Base-by-base conservation (phyloP, 2,888 invertebrate genomes). In the Agonopterix subpropinquella region DNA sequence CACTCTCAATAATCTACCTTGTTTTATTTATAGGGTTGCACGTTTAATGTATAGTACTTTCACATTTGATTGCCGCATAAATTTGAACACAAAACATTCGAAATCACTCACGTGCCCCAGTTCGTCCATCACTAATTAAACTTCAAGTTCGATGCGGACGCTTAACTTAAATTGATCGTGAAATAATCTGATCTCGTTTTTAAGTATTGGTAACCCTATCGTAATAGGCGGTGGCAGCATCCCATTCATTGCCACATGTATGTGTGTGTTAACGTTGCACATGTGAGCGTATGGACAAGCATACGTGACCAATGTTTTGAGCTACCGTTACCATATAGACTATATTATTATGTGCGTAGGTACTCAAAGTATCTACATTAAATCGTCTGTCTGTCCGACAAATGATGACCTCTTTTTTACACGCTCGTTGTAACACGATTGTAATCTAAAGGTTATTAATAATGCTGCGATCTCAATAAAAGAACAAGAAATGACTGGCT, bases 1-100 rank as follows among this genome's bases (percentile, higher is more conserved):
- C 28, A 77, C 65, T 73, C 77, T 75, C 81, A 78, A 77, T 78
- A 73, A 80, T 79, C 77, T 70, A 79, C 76, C 69, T 77, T 71
- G 77, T 69, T 80, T 79, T 77, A 77, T 80, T 68, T 70, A 77
- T 74, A 83, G 82, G 84, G 82, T 63, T 83, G 80, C 53, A 53
- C 56, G 51, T 56, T n/a, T 39, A 39, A 9, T n/a, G 39, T 39
- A n/a, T 10, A 39, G n/a, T 54, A 64, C 59, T 64, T 64, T 63
- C 56, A 61, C 62, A 54, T 57, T 44, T 51, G 45, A 45, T 28
- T 45, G 39, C 41, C 18, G 7, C 28, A 46, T 47, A 41, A 50
- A 50, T 41, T 15, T 18, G 18, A 15, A 39, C 9, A 43, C 45
- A 42, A 10, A 36, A 41, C 28, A 28, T 28, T 28, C 28, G 28